Evolutionary conservation across 2,888 invertebrate genomes (phyloP), one percentile per base, ranked within the genome.

Genomic region (Megastigmus dorsalis): DNA sequence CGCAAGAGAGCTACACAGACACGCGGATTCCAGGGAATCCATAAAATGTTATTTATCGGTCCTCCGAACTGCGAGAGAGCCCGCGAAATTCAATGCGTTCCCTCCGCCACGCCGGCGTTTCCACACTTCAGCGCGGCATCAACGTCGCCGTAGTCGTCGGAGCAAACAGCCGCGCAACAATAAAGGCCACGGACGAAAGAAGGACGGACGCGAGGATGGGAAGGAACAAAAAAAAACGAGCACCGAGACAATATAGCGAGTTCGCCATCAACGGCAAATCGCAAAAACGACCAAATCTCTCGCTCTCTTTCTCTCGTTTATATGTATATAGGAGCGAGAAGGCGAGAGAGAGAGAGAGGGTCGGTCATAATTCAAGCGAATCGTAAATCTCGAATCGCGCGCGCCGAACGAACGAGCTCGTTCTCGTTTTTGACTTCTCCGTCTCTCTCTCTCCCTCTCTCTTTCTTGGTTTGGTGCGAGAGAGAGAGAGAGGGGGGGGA

Each of bases 351-450:
- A 41, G 54, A 43, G 38, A 30, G 60, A 6, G 41, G 50, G 52
- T 26, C 84, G 84, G 83, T 82, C 79, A 84, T 86, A 84, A 86
- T 84, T 84, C 84, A 83, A 80, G 80, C 82, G 82, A 85, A 83
- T 77, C 83, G 84, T 85, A 85, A 86, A 86, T 86, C 84, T 84
- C 79, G 65, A 72, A 38, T 73, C 72, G 60, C 57, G 62, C 62
- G 50, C 28, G 28, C 20, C 7, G 41, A 50, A 18, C 23, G 38
- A 73, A 45, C 67, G 54, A 73, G 73, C 67, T 67, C 62, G 68
- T 68, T 74, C 66, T 73, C 67, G 48, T 66, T 54, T 66, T 59
- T 48, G 41, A n/a, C 13, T 23, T 60, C 30, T 65, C 67, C n/a
- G 9, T 50, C 23, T 20, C 33, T 30, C 43, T 63, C 59, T 66